A percentile compares a stretch with the other conserved stretches of the same genome.
Conservation (phyloP, 2,888 invertebrate species). For the Caenorhabditis imperialis region DNA sequence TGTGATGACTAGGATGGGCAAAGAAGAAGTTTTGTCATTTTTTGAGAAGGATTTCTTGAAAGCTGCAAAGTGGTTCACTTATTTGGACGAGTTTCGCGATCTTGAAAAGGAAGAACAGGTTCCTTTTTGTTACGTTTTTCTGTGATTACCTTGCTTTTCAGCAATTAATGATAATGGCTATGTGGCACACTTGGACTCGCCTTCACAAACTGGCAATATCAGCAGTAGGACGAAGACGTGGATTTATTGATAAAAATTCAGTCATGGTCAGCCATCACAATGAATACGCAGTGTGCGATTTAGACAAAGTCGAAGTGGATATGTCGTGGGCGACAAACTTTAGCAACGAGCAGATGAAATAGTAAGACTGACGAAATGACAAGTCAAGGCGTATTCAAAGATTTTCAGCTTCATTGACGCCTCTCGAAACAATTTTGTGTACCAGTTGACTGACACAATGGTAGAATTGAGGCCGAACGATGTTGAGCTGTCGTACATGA, state of each 20-base stretch:
- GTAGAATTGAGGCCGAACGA: constrained; percentile 33
- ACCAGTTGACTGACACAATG: constrained; percentile 29
- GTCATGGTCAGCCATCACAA: constrained; percentile 28
- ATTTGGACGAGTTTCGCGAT: constrained; percentile 39
- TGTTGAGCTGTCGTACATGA: constrained; percentile 50
- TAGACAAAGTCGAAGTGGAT: constrained; percentile 25
- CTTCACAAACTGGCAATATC: constrained; percentile 26
- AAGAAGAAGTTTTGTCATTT: constrained; percentile 24
- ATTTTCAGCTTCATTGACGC: constrained; percentile 29
- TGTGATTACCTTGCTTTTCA: no score
- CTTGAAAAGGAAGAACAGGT: constrained; percentile 38
- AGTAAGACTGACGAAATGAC: constrained; percentile 12
- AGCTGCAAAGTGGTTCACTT: constrained; percentile 49
- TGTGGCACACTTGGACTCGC: constrained; percentile 40
- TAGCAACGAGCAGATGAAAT: constrained; percentile 38
- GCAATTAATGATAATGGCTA: constrained; percentile 30
- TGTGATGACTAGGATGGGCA: constrained; percentile 20
- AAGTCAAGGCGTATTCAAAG: constrained; percentile 1
- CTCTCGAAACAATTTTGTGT: constrained; percentile 14
- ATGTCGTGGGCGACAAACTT: constrained; percentile 31
- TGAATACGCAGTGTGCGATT: constrained; percentile 31
- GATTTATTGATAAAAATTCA: constrained; percentile 27
- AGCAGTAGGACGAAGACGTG: constrained; percentile 26
- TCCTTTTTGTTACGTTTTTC: no score
- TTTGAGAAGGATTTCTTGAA: constrained; percentile 39